Conservation (phyloP, 2,113 vertebrate genomes). For the Aegotheles bennettii region DNA sequence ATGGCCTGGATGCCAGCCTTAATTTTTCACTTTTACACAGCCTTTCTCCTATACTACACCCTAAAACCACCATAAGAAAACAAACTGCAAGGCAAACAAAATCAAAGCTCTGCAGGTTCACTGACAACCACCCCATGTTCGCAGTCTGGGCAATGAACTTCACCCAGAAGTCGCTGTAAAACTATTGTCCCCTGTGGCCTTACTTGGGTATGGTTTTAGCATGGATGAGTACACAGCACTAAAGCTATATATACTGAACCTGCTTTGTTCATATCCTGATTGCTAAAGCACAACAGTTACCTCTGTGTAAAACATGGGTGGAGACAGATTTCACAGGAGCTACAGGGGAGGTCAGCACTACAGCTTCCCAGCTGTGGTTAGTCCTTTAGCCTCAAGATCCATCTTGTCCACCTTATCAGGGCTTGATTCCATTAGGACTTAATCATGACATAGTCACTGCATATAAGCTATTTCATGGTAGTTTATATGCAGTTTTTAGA, state of each 20-base stretch:
- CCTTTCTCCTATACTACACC: not conserved
- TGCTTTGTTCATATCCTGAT: not conserved
- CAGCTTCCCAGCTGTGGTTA: not conserved
- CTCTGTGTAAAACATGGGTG: not conserved
- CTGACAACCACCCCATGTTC: not conserved
- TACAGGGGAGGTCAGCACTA: not conserved
- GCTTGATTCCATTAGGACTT: not conserved
- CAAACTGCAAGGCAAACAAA: not conserved
- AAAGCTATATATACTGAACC: not conserved
- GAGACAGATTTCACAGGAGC: not conserved
- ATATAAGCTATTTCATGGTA: not conserved
- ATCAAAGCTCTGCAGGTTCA: not conserved
- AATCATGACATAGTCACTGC: not conserved
- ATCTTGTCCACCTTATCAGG: not conserved
- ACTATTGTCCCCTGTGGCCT: not conserved
- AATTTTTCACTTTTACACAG: not conserved
- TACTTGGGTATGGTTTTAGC: not conserved
- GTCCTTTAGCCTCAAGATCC: not conserved
- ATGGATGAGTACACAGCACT: not conserved
- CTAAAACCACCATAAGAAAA: not conserved
- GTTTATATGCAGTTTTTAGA: not conserved
- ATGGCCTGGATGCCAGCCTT: not conserved
- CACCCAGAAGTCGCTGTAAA: not conserved
- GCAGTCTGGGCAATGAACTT: not conserved
- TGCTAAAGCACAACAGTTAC: not conserved